Evolutionary conservation across 2,797 vertebrate species (phyloP).

Genomic region (Falco berigora): DNA sequence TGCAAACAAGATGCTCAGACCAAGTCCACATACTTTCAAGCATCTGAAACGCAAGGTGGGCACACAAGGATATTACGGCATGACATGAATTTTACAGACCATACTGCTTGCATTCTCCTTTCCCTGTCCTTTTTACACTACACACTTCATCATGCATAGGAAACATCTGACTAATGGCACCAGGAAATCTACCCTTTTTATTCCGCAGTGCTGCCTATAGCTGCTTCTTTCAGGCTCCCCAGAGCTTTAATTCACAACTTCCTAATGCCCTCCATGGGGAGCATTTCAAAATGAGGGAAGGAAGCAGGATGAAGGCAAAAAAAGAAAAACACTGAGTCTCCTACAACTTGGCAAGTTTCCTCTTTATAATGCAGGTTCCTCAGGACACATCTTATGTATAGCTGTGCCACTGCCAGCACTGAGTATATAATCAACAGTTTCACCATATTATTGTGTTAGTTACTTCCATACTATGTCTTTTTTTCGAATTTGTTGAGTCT

Average conservation of each 20-base stretch:
- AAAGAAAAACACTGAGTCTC: background rate
- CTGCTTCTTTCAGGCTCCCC: background rate
- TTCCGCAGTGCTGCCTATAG: background rate
- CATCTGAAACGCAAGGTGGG: background rate
- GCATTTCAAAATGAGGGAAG: background rate
- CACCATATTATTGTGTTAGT: background rate
- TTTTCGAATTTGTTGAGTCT: background rate
- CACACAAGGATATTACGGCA: rapidly evolving
- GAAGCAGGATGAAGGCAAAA: background rate
- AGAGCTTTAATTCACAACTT: slow-evolving; percentile 23
- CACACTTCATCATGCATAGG: background rate
- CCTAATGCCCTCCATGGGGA: background rate
- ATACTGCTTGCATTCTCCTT: background rate
- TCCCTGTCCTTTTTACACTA: background rate
- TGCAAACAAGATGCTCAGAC: background rate
- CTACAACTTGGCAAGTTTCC: background rate
- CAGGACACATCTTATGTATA: background rate
- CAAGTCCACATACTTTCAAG: background rate
- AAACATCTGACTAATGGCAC: background rate
- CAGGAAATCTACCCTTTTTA: background rate
- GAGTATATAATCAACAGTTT: background rate
- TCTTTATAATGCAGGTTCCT: background rate
- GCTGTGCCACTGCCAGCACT: background rate
- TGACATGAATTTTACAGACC: background rate
- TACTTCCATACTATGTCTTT: background rate